Base-by-base conservation (phyloP, 2,113 vertebrate genomes). In the Corythornis cristatus region DNA sequence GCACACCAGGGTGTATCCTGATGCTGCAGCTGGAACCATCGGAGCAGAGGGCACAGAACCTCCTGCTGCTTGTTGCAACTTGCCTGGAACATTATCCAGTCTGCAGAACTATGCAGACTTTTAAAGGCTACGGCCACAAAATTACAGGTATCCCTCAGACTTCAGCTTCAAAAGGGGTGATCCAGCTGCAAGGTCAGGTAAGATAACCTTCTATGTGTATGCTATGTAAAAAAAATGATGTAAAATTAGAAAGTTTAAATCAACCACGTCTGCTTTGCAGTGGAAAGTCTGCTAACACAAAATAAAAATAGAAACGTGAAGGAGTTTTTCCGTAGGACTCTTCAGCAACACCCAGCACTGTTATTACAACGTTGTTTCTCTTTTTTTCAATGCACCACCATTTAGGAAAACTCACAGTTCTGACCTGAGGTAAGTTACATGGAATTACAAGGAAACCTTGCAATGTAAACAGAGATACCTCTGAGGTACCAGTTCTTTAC, bases 271-370 rank as follows among this genome's bases (percentile, higher is more conserved):
- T 61, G 45, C 21, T 86, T 71, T 84, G 77, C 5, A 13, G 45
- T 33, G 58, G 62, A 90, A 94, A 70, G 26, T 57, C 58, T 1
- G 9, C 43, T 75, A 75, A 71, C 35, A 67, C 31, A 57, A 92
- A 83, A 35, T 68, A 86, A 94, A 93, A 94, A 83, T 54, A 92
- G 88, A 81, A 83, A 46, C 23, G 31, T 16, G 2, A 64, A 94
- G 64, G 28, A 2, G 7, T 37, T 96, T 95, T 88, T 88, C 77
- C 89, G 56, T 29, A 46, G 31, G 14, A 50, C 50, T 64, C 40
- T 86, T 83, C 78, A 75, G 70, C 37, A 87, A 78, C 57, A 86
- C 6, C 19, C 25, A 42, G n/a, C 35, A 65, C 23, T 78, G 77
- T 56, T 60, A 37, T 74, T 86, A 66, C 67, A n/a, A 35, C 20